These are phyloP conservation scores for Tetrapedia diversipes DNA, from an alignment of 2,888 invertebrate genomes.

Conservation along the genomic window DNA sequence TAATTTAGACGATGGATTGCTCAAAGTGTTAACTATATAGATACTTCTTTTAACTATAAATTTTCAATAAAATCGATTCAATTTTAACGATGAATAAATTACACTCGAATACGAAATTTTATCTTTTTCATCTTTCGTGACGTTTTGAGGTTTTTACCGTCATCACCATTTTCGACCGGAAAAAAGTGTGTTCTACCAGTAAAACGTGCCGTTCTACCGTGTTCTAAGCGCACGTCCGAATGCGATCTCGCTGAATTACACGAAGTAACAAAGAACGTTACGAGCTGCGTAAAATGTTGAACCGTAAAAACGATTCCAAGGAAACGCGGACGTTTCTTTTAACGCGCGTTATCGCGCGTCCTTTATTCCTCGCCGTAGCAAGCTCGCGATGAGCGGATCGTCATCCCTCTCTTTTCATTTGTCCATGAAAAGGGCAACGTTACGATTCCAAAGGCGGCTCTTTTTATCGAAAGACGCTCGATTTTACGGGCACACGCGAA, in stretches of 20 bases:
- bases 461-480: background rate
- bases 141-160: background rate
- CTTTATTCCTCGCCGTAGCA: background rate
- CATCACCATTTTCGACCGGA: no score
- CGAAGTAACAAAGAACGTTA: constrained; percentile 12
- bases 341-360: background rate
- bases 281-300: constrained; percentile 14
- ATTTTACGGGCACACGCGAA: background rate
- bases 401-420: background rate
- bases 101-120: background rate
- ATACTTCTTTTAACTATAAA: no score
- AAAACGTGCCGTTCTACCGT: constrained; percentile 14
- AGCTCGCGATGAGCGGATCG: constrained; percentile 15
- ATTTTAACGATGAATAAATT: no score
- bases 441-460: background rate
- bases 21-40: no score
- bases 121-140: background rate
- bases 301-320: background rate
- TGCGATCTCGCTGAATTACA: constrained; percentile 32
- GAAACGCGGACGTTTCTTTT: background rate
- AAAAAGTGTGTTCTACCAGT: background rate
- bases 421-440: background rate
- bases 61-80: no score
- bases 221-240: constrained; percentile 4
- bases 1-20: no score